Base-by-base conservation (phyloP, 2,797 vertebrate species). In the Pseudomugil gertrudae region DNA sequence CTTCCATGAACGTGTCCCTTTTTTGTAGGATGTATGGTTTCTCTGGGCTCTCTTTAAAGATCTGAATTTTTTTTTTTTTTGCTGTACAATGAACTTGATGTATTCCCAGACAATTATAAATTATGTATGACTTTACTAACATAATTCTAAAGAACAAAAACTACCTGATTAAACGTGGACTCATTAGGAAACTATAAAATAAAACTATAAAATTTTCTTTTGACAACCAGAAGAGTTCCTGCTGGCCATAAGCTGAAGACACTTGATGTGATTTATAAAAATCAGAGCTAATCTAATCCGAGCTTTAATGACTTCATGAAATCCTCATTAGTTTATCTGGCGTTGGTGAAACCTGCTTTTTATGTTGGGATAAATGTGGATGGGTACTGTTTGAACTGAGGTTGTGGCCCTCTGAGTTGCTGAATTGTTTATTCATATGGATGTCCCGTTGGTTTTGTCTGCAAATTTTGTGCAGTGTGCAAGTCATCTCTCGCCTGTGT, bases 401-500 rank as follows among this genome's bases (percentile, higher is more conserved):
- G 61, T n/a, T 62, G 21, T 2, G 0, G 9, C 27, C 24, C 11
- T 61, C 51, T 66, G 54, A 83, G 74, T 80, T 61, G 13, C 63
- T 69, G 69, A 74, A 72, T 78, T 55, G 63, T 63, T 5, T 33
- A 56, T 63, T 78, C 63, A 56, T 43, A 64, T 73, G 68, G 69
- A 75, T 52, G 67, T 76, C 62, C 29, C 24, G 6, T 68, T 61
- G 48, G 68, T 78, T 79, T 65, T 63, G 72, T 82, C 74, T 50
- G 66, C 62, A 66, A 67, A 79, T 80, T 62, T 76, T 77, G 59
- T 81, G 62, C 60, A 64, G 74, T 64, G 60, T 51, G 43, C 69
- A 45, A 81, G 62, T 86, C 70, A 77, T 74, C 64, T 62, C 66
- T 81, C 51, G 19, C 80, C 64, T 85, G 74, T 71, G 72, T 83